Base-by-base conservation (phyloP, 1,140 invertebrate genomes). In the Goniozus legneri region DNA sequence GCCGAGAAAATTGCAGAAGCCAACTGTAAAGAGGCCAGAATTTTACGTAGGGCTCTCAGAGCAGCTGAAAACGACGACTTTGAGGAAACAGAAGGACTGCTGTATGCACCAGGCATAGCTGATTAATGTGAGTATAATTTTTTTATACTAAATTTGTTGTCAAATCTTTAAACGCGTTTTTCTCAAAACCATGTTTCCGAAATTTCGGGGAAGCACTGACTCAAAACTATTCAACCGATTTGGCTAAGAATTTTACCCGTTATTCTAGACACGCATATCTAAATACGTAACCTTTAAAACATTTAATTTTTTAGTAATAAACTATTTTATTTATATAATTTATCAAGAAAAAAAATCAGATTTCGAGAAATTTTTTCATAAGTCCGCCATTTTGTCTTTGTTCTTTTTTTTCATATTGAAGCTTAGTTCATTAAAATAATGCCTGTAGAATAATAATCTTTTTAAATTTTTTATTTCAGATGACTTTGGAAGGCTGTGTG, bases 111-210 rank as follows among this genome's bases (percentile, higher is more conserved):
- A 13, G 36, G n/a, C 20, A 45, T 13, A 18, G 31, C 10, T 10
- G 15, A 27, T 51, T 38, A 36, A 34, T 41, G 35, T 16, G 18
- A 36, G 13, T 16, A 32, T 33, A 43, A 46, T 4, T 27, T 27
- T 27, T 27, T 27, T 27, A 27, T 27, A 27, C 38, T 38, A 12
- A 8, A 10, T 27, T 7, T 52, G 24, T 33, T 33, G n/a, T 6
- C 37, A 24, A 44, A 38, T 38, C 34, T 44, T 50, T 44, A 38
- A 50, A 38, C 47, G 35, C 34, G 41, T 50, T 50, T 44, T 44
- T 38, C 38, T 49, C 47, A 1, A 3, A 35, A 49, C 32, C 13
- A 47, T 15, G 18, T 41, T 48, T 18, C 15, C 22, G 6, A 6
- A 13, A 13, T 33, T 13, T 13, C 32, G 32, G n/a, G 32, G 32